Evolutionary conservation across 1,140 invertebrate genomes (phyloP).

Genomic region (Zaprionus gabonicus): DNA sequence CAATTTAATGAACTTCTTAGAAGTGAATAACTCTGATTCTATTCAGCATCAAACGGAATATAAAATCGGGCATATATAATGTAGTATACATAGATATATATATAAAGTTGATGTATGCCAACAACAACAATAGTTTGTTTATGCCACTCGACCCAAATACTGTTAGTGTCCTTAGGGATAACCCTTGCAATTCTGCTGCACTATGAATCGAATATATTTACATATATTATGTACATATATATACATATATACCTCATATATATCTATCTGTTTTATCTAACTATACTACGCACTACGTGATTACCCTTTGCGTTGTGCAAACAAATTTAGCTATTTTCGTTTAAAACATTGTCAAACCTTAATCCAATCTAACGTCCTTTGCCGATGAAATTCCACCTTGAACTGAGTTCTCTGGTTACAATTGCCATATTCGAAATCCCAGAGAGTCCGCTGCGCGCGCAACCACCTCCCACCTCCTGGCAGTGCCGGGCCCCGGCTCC

Average conservation of each 20-base stretch:
- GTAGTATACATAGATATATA: not conserved
- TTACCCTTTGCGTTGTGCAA: not conserved
- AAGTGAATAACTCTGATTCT: not conserved
- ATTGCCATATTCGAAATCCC: conserved; percentile 39
- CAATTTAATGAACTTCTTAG: not conserved
- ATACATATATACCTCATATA: not conserved
- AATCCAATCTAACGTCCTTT: conserved; percentile 53
- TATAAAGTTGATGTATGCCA: not conserved
- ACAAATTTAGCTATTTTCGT: not conserved
- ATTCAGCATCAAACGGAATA: not conserved
- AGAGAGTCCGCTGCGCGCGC: conserved; percentile 51
- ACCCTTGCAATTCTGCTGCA: not conserved
- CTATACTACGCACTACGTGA: not conserved
- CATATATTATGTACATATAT: not conserved
- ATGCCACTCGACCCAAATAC: conserved; percentile 2
- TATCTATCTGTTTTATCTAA: not conserved
- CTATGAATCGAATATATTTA: not conserved
- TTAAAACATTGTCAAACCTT: conserved; percentile 52
- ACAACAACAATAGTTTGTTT: not conserved
- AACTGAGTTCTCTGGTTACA: conserved; percentile 58
- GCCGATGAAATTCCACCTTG: conserved; percentile 53
- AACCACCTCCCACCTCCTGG: conserved; percentile 20
- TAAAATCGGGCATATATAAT: no score
- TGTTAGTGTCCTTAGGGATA: not conserved
- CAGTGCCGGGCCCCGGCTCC: not conserved